Evolutionary conservation across 2,888 invertebrate genomes (phyloP).

Genomic region (Eudasyphora cyanicolor): DNA sequence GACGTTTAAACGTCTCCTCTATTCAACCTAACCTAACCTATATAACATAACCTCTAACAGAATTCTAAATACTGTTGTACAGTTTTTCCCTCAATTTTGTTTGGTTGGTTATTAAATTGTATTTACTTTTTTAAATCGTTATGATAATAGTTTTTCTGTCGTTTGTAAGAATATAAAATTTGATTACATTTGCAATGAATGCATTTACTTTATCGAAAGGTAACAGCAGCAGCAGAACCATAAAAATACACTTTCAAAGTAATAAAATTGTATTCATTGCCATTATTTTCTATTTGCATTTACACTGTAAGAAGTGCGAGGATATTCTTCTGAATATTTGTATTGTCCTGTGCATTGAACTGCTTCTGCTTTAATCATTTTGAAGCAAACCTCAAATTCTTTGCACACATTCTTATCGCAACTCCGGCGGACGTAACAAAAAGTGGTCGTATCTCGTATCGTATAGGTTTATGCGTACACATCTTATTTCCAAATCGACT

Average conservation of each 20-base stretch:
- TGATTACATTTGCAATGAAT: slow-evolving; percentile 33
- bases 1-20: too few relatives aligned
- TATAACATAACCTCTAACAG: not conserved
- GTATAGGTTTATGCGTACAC: not conserved
- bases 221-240: too few relatives aligned
- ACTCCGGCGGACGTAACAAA: too few relatives aligned
- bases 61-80: not conserved
- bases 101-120: not conserved
- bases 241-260: slow-evolving; percentile 19
- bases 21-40: too few relatives aligned
- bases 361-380: not conserved
- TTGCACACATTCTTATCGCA: too few relatives aligned
- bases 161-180: slow-evolving; percentile 36
- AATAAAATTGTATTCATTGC: slow-evolving; percentile 28
- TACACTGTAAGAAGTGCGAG: not conserved
- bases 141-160: slow-evolving; percentile 34
- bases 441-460: not conserved
- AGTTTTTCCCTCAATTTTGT: not conserved
- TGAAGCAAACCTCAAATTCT: not conserved
- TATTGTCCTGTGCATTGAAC: not conserved
- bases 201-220: slow-evolving; percentile 27
- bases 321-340: slow-evolving; percentile 12
- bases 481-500: not conserved
- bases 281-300: slow-evolving; percentile 31
- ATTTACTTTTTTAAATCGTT: slow-evolving; percentile 29